Evolutionary conservation across 2,888 invertebrate genomes (phyloP), one percentile per base, ranked within the genome.

Genomic region (Xiphydria camelus): DNA sequence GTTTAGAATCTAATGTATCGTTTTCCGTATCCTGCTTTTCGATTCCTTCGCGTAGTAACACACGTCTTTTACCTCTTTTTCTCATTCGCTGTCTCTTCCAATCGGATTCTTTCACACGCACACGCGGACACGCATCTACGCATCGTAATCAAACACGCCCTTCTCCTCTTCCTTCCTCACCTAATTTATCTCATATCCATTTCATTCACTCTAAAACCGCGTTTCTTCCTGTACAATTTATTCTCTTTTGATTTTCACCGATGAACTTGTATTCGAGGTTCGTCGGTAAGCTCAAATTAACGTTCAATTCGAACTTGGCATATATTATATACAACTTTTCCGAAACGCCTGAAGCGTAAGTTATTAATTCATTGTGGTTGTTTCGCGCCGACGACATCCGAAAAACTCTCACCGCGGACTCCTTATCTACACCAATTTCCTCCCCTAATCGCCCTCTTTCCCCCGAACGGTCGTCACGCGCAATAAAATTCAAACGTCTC

Each of bases 171-270:
- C 23, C 23, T 32, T 6, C 17, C 33, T 18, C 9, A 10, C 34
- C 10, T 5, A 18, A 10, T n/a, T 21, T 34, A 22, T 21, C 45
- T 52, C 41, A 31, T 53, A 45, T 52, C 50, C 52, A 52, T 36
- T 31, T 34, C 19, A 10, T 10, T 34, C 20, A 31, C 37, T 41
- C 26, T 22, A n/a, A n/a, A n/a, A n/a, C n/a, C n/a, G n/a, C n/a
- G n/a, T n/a, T n/a, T n/a, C n/a, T n/a, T n/a, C n/a, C n/a, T n/a
- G n/a, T n/a, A n/a, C n/a, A n/a, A n/a, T n/a, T n/a, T n/a, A n/a
- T n/a, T 25, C 29, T 23, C 25, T 52, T 50, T 57, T 48, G 52
- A 46, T 52, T 55, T 51, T 47, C 54, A 47, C 46, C 46, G 44
- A 36, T 5, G 10, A 46, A 36, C 36, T 48, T 15, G 21, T 41